phyloP scores from a whole-genome alignment of 2,113 vertebrate genomes.

The Odocoileus virginianus region DNA sequence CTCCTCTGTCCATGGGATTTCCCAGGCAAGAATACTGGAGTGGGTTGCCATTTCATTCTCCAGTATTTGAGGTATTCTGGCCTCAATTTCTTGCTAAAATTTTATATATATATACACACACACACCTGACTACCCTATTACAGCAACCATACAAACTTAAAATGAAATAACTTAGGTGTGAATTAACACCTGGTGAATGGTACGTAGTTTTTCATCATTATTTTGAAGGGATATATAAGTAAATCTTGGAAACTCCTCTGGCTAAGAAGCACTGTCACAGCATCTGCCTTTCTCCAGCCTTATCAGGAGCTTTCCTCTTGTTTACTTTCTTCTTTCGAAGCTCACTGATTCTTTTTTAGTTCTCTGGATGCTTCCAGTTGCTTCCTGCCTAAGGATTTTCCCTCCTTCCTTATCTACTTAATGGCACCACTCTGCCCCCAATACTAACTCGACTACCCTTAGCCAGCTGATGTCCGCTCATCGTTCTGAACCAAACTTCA shows the following conservation, averaged over 20 bases:
- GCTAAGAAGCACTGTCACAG: not conserved
- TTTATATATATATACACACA: not conserved
- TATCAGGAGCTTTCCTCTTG: not conserved
- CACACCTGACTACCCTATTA: not conserved
- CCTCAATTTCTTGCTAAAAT: not conserved
- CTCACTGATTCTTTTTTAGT: not conserved
- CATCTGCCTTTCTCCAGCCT: not conserved
- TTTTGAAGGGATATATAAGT: not conserved
- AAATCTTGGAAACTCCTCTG: not conserved
- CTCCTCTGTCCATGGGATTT: not conserved
- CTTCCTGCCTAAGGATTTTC: not conserved
- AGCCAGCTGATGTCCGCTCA: not conserved
- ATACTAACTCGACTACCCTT: not conserved
- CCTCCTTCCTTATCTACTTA: not conserved
- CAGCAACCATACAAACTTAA: not conserved
- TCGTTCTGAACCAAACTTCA: not conserved
- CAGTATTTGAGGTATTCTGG: not conserved
- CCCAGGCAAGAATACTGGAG: not conserved
- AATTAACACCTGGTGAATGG: not conserved
- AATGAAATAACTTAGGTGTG: not conserved
- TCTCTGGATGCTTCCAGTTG: not conserved
- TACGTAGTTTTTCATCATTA: not conserved
- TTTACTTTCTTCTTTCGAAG: not conserved
- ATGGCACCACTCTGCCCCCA: not conserved
- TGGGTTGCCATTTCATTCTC: not conserved